These are phyloP conservation scores for Phrynosoma blainvillii DNA, from an alignment of 2,113 vertebrate genomes.

Conservation along the genomic window DNA sequence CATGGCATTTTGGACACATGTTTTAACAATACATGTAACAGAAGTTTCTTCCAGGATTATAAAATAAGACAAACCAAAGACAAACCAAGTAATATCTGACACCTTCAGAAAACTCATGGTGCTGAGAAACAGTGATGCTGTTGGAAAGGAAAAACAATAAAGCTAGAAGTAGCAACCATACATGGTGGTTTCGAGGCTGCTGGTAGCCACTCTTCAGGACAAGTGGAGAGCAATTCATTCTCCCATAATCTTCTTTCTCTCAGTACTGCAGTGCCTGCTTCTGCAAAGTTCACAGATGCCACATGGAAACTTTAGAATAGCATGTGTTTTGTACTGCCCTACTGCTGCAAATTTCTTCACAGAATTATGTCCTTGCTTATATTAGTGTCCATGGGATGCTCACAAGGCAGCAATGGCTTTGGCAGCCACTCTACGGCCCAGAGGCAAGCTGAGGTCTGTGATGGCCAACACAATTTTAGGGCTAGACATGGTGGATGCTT, in stretches of 20 bases:
- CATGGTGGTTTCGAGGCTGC: too few relatives aligned
- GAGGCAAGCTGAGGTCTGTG: conserved; percentile 92
- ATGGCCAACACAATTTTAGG: conserved; percentile 93
- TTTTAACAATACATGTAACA: background rate
- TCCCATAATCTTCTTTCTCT: background rate
- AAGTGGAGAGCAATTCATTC: background rate
- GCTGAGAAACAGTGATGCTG: background rate
- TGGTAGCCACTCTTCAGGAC: background rate
- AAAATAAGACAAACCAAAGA: background rate
- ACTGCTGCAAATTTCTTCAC: background rate
- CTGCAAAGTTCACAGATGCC: accelerated
- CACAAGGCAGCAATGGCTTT: conserved; percentile 93
- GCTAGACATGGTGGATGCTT: conserved; percentile 92
- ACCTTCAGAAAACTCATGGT: background rate
- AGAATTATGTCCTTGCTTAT: accelerated
- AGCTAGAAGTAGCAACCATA: background rate
- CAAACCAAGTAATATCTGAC: background rate
- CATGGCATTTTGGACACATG: background rate
- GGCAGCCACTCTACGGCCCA: conserved; percentile 94
- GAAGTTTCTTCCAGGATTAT: background rate
- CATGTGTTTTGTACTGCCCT: background rate
- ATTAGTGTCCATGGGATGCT: background rate
- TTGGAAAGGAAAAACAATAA: background rate
- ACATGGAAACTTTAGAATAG: background rate
- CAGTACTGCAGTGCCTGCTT: background rate